Evolutionary conservation across 2,113 vertebrate genomes (phyloP).

Genomic region (Syngnathus floridae): DNA sequence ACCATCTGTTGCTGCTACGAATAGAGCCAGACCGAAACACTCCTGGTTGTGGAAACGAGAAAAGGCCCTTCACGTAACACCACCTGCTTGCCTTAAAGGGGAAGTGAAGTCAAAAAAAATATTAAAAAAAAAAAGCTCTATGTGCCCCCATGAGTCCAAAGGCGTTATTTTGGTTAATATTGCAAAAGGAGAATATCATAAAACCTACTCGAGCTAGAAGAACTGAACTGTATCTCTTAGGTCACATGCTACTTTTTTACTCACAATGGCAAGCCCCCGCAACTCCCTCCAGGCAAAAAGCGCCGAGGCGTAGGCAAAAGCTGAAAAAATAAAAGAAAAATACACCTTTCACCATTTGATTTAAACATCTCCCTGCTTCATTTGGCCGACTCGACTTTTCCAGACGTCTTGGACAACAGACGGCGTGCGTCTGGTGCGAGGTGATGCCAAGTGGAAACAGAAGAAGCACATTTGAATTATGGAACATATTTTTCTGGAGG

Average conservation of each 20-base stretch:
- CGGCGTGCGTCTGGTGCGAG: conserved; percentile 12
- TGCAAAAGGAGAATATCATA: neutral
- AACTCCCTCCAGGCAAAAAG: neutral
- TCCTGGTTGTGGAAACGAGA: neutral
- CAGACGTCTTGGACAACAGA: conserved; percentile 2
- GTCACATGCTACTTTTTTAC: neutral
- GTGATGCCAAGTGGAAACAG: conserved; percentile 18
- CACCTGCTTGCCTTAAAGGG: too few species aligned
- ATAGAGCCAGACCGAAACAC: neutral
- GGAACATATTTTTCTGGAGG: neutral
- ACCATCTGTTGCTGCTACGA: conserved; percentile 10
- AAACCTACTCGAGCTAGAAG: neutral
- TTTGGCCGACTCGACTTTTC: neutral
- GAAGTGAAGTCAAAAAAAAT: too few species aligned
- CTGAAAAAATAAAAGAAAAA: conserved; percentile 1
- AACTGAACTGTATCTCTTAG: neutral
- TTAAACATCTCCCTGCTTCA: conserved; percentile 3
- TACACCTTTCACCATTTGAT: neutral
- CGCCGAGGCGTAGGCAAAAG: neutral
- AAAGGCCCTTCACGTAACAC: too few species aligned
- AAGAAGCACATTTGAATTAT: conserved; percentile 17
- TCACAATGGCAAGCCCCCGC: neutral
- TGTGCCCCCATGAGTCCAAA: too few species aligned
- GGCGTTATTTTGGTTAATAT: too few species aligned
- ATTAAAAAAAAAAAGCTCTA: too few species aligned